Percentiles rank a stretch among this genome's conserved stretches.
Evolutionary conservation across 2,888 invertebrate species (phyloP).

Genomic region (Diabrotica balteata): DNA sequence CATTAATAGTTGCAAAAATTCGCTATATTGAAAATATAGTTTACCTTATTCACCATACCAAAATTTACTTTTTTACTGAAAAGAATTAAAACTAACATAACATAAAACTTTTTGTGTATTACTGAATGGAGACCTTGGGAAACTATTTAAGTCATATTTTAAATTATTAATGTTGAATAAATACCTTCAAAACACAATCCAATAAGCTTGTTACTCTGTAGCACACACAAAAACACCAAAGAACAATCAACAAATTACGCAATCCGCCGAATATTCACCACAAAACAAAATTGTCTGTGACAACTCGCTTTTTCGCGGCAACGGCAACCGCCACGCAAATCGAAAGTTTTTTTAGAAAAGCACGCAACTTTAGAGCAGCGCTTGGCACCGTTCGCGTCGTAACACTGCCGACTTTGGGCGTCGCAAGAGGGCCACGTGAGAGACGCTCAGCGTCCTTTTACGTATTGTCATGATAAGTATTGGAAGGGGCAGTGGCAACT

Average conservation of each 20-base stretch:
- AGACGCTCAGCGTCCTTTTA: slow-evolving; percentile 25
- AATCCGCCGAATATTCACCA: not conserved
- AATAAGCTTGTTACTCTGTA: slow-evolving; percentile 8
- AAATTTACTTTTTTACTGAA: no score
- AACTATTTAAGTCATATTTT: no score
- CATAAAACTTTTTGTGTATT: no score
- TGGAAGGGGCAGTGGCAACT: not conserved
- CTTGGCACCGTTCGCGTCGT: slow-evolving; percentile 31
- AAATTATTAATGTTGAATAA: no score
- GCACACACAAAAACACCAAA: slow-evolving; percentile 20
- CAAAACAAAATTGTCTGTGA: slow-evolving; percentile 13
- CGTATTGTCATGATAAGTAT: slow-evolving; percentile 14
- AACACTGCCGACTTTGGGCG: slow-evolving; percentile 30
- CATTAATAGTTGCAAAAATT: no score
- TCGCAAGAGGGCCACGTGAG: slow-evolving; percentile 29
- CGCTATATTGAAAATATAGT: no score
- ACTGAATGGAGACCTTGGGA: no score
- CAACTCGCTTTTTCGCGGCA: slow-evolving; percentile 10
- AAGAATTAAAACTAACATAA: no score
- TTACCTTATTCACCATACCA: no score
- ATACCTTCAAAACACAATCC: slow-evolving; percentile 1
- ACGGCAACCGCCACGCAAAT: slow-evolving; percentile 17
- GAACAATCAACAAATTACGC: slow-evolving; percentile 4
- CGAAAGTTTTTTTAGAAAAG: slow-evolving; percentile 25
- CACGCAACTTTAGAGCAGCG: slow-evolving; percentile 24